Conservation (phyloP, 2,797 vertebrate species). For the Falco biarmicus region DNA sequence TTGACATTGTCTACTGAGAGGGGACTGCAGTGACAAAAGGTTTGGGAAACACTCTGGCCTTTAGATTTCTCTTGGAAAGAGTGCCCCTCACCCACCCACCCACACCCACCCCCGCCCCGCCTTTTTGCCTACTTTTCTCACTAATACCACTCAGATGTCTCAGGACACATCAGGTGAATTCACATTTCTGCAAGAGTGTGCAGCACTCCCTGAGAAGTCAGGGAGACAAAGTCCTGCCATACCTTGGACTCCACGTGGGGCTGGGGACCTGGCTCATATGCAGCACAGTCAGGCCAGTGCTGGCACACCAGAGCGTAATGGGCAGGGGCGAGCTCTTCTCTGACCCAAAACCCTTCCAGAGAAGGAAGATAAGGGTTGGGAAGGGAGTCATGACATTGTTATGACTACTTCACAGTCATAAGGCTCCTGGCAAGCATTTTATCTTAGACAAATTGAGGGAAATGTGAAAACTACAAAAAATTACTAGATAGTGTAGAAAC, state of each 20-base stretch:
- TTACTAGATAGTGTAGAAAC: background rate
- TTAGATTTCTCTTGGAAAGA: background rate
- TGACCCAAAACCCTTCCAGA: background rate
- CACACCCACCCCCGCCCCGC: too few species aligned
- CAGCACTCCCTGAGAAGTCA: background rate
- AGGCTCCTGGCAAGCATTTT: background rate
- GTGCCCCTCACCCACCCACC: too few species aligned
- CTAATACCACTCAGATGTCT: background rate
- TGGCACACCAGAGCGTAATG: background rate
- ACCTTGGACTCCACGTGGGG: background rate
- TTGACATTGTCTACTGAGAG: background rate
- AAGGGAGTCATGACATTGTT: background rate
- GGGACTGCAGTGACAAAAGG: background rate
- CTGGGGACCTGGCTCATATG: background rate
- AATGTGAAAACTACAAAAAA: background rate
- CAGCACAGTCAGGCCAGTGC: accelerated
- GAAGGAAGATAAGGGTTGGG: background rate
- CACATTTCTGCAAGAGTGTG: accelerated
- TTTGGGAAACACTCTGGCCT: background rate
- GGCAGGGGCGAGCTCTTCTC: background rate
- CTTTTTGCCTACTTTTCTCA: background rate
- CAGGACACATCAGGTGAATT: background rate
- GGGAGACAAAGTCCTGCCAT: background rate
- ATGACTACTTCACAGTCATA: background rate
- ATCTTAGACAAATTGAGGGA: background rate